Conservation (phyloP, 2,888 invertebrate species). For the Orthonychiurus folsomi region DNA sequence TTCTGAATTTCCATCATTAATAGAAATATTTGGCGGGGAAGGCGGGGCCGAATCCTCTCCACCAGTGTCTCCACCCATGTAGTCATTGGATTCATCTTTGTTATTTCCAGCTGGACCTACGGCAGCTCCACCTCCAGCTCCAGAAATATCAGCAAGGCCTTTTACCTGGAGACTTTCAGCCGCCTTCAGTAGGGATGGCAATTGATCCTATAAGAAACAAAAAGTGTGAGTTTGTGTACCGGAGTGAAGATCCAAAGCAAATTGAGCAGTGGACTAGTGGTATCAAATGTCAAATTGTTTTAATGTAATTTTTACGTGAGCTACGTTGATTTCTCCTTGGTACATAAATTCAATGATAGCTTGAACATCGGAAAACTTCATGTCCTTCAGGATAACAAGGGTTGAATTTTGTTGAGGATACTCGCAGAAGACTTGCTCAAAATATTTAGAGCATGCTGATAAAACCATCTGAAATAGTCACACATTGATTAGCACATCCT, state of each 20-base stretch:
- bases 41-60: slow-evolving; percentile 38
- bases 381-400: slow-evolving; percentile 78
- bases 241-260: not conserved
- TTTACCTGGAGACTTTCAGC: slow-evolving; percentile 87
- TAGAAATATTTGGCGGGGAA: slow-evolving; percentile 35
- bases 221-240: not conserved
- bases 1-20: slow-evolving; percentile 36
- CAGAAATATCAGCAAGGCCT: slow-evolving; percentile 80
- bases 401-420: slow-evolving; percentile 66
- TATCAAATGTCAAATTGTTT: not conserved
- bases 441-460: slow-evolving; percentile 85
- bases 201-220: slow-evolving; percentile 58
- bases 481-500: slow-evolving; percentile 2
- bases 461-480: slow-evolving; percentile 60
- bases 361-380: slow-evolving; percentile 78
- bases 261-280: not conserved
- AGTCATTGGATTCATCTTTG: slow-evolving; percentile 39
- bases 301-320: slow-evolving; percentile 62
- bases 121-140: slow-evolving; percentile 56
- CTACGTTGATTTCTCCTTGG: slow-evolving; percentile 89
- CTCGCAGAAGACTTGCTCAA: slow-evolving; percentile 74
- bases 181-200: slow-evolving; percentile 78
- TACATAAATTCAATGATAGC: slow-evolving; percentile 91
- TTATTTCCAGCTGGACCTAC: slow-evolving; percentile 40
- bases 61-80: slow-evolving; percentile 25